Evolutionary conservation across 2,888 invertebrate genomes (phyloP).

Genomic region (Idaea biselata): DNA sequence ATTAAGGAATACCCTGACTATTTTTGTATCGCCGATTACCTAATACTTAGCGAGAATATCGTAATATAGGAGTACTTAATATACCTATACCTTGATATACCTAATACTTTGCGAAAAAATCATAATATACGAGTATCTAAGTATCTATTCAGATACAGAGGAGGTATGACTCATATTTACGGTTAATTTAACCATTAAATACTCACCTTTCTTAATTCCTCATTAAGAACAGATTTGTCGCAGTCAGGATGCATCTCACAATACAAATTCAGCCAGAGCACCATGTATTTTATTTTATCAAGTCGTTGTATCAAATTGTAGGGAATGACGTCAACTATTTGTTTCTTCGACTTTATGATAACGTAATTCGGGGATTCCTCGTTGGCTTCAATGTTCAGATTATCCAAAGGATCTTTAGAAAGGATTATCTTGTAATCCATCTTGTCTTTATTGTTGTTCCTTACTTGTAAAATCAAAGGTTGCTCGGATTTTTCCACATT

Average conservation of each 20-base stretch:
- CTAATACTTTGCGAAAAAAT: too few relatives aligned
- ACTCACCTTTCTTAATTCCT: slow-evolving; percentile 42
- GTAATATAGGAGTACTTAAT: too few relatives aligned
- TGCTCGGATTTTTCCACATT: slow-evolving; percentile 26
- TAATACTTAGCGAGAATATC: too few relatives aligned
- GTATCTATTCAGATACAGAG: too few relatives aligned
- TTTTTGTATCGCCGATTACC: neutral
- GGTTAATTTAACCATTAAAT: neutral
- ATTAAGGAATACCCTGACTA: neutral
- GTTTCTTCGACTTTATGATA: slow-evolving; percentile 38
- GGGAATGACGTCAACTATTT: slow-evolving; percentile 34
- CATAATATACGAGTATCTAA: too few relatives aligned
- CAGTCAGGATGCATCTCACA: slow-evolving; percentile 50
- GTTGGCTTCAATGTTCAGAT: slow-evolving; percentile 27
- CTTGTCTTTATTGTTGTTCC: slow-evolving; percentile 24
- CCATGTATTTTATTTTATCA: slow-evolving; percentile 43
- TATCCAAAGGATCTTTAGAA: slow-evolving; percentile 25
- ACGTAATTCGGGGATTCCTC: slow-evolving; percentile 27
- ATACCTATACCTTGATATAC: too few relatives aligned
- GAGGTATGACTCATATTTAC: too few relatives aligned
- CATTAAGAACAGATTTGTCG: slow-evolving; percentile 40
- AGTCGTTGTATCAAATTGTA: slow-evolving; percentile 32
- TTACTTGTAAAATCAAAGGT: slow-evolving; percentile 30
- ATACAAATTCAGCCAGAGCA: slow-evolving; percentile 45
- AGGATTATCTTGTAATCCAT: slow-evolving; percentile 31